These are phyloP conservation scores for Strix uralensis DNA, from an alignment of 2,113 vertebrate genomes.

Conservation along the genomic window DNA sequence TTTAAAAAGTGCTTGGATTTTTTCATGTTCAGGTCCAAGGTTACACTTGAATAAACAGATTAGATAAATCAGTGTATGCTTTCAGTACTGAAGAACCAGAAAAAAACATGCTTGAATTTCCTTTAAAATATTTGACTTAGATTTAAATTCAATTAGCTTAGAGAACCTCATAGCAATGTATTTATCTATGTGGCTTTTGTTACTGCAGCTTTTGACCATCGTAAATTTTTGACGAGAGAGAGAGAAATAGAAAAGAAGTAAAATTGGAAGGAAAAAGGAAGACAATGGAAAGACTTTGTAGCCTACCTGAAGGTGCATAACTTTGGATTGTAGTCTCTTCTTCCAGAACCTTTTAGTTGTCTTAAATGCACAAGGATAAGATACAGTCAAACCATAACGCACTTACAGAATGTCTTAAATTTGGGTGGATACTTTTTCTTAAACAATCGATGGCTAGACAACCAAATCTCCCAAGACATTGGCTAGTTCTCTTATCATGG, in stretches of 20 bases:
- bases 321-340: not conserved
- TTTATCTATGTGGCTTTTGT: not conserved
- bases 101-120: not conserved
- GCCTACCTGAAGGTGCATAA: not conserved
- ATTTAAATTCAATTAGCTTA: not conserved
- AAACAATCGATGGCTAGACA: not conserved
- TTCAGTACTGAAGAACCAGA: not conserved
- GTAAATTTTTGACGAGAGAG: not conserved
- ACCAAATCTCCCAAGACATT: not conserved
- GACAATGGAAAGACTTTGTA: not conserved
- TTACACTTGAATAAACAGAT: not conserved
- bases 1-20: not conserved
- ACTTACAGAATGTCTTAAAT: fast-evolving
- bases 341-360: not conserved
- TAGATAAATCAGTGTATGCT: not conserved
- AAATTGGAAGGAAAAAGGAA: not conserved
- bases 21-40: not conserved
- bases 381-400: not conserved
- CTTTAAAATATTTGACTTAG: not conserved
- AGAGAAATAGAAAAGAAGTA: not conserved
- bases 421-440: not conserved
- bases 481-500: no score
- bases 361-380: no score
- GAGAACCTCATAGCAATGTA: not conserved
- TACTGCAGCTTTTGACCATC: not conserved